These are phyloP conservation scores for Physocephala rufipes DNA, from an alignment of 2,888 invertebrate species.

Conservation along the genomic window DNA sequence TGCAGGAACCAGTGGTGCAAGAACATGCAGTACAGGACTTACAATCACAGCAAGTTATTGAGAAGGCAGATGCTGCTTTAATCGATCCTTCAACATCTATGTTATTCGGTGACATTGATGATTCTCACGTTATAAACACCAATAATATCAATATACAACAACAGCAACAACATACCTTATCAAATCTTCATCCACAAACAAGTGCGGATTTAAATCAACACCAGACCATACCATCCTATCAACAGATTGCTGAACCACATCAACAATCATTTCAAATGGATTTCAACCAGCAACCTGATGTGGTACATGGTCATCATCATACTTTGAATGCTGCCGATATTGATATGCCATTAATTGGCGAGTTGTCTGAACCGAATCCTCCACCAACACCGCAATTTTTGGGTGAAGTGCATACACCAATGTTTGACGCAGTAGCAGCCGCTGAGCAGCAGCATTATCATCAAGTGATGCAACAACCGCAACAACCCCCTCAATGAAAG, in stretches of 20 bases:
- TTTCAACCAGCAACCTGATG: constrained; percentile 46
- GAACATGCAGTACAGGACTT: constrained; percentile 33
- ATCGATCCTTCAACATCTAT: constrained; percentile 49
- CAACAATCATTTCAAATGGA: constrained; percentile 46
- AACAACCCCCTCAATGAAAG: constrained; percentile 51
- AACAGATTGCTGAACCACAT: constrained; percentile 48
- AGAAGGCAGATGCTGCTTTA: neutral
- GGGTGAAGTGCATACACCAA: constrained; percentile 60
- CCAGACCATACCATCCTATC: constrained; percentile 34
- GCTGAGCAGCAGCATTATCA: constrained; percentile 61
- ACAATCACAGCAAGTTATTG: constrained; percentile 33
- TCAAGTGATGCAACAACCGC: constrained; percentile 50
- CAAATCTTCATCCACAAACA: constrained; percentile 49
- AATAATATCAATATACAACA: constrained; percentile 12
- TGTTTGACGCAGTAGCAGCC: constrained; percentile 61
- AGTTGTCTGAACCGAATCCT: constrained; percentile 58
- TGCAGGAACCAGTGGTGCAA: neutral
- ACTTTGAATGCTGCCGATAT: constrained; percentile 54
- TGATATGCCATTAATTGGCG: constrained; percentile 60
- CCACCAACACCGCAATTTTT: constrained; percentile 60
- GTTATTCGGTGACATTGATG: constrained; percentile 61
- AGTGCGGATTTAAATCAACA: constrained; percentile 4
- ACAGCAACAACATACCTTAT: constrained; percentile 49
- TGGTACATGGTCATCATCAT: constrained; percentile 39
- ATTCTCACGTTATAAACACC: constrained; percentile 52